phyloP scores from a whole-genome alignment of 2,797 vertebrate genomes.

The Urocyon cinereoargenteus region DNA sequence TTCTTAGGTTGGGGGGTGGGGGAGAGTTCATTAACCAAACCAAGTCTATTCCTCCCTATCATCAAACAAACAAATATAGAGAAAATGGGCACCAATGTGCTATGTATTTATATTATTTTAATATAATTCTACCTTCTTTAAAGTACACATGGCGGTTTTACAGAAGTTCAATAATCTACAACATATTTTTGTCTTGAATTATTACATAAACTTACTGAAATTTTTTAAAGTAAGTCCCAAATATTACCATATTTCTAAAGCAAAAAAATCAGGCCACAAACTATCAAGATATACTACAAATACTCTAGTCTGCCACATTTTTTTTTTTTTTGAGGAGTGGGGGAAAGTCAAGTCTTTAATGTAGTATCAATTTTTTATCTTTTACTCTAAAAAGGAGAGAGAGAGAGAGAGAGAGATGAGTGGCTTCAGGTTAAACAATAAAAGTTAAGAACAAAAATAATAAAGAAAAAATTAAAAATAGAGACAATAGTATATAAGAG shows the following conservation, averaged over 20 bases:
- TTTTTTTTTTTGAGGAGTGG: neutral
- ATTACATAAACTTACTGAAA: neutral
- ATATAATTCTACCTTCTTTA: conserved; percentile 40
- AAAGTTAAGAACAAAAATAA: neutral
- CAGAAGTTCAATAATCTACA: neutral
- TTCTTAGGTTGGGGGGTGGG: neutral
- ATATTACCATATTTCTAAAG: conserved; percentile 19
- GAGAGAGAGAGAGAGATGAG: neutral
- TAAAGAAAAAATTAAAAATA: neutral
- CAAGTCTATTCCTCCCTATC: neutral
- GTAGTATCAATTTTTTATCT: neutral
- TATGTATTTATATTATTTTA: conserved; percentile 1
- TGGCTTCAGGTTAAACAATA: neutral
- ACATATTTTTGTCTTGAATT: neutral
- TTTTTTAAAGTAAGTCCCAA: conserved; percentile 38
- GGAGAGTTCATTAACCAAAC: conserved; percentile 9
- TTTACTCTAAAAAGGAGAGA: neutral
- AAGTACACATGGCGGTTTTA: neutral
- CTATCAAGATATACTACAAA: neutral
- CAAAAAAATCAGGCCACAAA: neutral
- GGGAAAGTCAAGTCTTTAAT: neutral
- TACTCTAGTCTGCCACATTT: neutral
- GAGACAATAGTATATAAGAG: neutral
- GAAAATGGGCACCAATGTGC: neutral
- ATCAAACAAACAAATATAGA: neutral